Conservation (phyloP, 2,888 invertebrate genomes). For the Drosophila demipolita region DNA sequence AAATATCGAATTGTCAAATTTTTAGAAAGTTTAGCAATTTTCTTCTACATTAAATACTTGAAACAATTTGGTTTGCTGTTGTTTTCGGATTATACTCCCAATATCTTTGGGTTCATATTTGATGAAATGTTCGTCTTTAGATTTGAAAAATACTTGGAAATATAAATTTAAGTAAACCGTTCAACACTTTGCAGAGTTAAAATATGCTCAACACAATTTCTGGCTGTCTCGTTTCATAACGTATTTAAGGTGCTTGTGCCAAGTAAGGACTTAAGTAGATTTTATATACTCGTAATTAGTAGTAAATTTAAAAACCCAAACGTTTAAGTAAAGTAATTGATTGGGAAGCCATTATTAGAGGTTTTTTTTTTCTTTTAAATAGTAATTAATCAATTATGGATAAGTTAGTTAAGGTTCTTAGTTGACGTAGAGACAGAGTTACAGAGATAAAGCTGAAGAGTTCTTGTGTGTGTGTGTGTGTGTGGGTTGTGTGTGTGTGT, state of each 20-base stretch:
- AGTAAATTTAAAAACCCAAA: slow-evolving; percentile 51
- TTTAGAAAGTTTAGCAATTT: background rate
- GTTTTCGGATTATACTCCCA: background rate
- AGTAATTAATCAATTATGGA: slow-evolving; percentile 57
- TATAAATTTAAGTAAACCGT: background rate
- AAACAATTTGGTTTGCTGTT: background rate
- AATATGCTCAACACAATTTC: slow-evolving; percentile 35
- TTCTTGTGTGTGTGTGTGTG: slow-evolving; percentile 3
- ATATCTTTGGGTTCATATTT: background rate
- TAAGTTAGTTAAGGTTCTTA: slow-evolving; percentile 56
- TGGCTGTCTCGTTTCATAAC: slow-evolving; percentile 21
- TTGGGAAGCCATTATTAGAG: slow-evolving; percentile 63
- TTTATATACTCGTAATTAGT: slow-evolving; percentile 38
- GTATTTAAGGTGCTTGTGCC: slow-evolving; percentile 53
- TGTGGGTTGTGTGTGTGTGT: slow-evolving; percentile 12
- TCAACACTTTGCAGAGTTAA: slow-evolving; percentile 35
- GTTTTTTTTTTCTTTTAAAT: slow-evolving; percentile 39
- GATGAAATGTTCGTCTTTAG: too few species aligned
- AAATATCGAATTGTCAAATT: background rate
- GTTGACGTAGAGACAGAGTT: slow-evolving; percentile 48
- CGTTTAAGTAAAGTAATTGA: slow-evolving; percentile 60
- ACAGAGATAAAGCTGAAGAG: slow-evolving; percentile 45
- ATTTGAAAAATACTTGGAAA: background rate
- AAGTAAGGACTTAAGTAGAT: slow-evolving; percentile 35
- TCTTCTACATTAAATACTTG: background rate